Evolutionary conservation across 92 coral and sea anemone genomes (phyloP).

Genomic region (Phenganax subtilis): DNA sequence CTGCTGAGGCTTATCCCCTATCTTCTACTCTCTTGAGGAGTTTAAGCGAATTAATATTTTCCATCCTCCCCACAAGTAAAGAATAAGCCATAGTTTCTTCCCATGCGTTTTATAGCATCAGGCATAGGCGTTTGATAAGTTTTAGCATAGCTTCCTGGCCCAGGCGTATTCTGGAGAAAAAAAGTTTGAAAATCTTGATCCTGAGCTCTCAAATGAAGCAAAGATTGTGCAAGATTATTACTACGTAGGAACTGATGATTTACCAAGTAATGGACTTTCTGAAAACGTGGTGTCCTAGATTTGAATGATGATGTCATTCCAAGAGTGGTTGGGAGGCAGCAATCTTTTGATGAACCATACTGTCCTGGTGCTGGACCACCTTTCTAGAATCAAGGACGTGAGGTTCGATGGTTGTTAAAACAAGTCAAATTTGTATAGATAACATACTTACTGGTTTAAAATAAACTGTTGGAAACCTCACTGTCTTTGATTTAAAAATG

Average conservation of each 20-base stretch:
- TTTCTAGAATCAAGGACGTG: constrained; percentile 48
- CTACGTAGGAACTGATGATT: background rate
- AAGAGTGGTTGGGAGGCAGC: constrained; percentile 78
- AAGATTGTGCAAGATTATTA: background rate
- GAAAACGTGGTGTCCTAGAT: constrained; percentile 91
- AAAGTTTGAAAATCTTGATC: background rate
- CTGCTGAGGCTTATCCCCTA: background rate
- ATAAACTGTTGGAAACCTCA: constrained; percentile 89
- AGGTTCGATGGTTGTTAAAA: background rate
- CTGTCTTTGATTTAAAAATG: constrained; percentile 90
- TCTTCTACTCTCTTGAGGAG: background rate
- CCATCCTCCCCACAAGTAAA: constrained; percentile 90
- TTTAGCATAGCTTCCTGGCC: constrained; percentile 90
- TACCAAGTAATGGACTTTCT: constrained; percentile 89
- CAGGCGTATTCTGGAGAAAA: constrained; percentile 80
- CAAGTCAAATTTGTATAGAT: background rate
- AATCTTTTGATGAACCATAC: constrained; percentile 80
- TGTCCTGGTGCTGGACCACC: constrained; percentile 97
- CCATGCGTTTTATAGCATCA: constrained; percentile 86
- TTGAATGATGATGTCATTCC: constrained; percentile 87
- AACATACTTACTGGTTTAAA: constrained; percentile 79
- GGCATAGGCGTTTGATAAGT: constrained; percentile 99
- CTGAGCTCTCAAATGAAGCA: background rate
- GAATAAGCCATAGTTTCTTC: constrained; percentile 93
- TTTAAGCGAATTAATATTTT: constrained; percentile 38